Evolutionary conservation across 2,797 vertebrate species (phyloP).

Genomic region (Sandelia bainsii): DNA sequence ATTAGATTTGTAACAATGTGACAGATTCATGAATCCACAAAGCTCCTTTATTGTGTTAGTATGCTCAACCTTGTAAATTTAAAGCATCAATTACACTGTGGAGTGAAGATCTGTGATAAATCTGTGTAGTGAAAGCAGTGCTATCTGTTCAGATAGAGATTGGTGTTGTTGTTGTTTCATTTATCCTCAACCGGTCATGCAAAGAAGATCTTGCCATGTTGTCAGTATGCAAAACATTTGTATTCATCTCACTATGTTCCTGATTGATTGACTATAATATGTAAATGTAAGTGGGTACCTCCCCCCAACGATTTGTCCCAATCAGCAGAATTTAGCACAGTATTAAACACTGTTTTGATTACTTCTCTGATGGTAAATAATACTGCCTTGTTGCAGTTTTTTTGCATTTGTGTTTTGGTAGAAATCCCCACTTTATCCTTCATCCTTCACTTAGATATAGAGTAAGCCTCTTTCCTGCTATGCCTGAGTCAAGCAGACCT

Average conservation of each 20-base stretch:
- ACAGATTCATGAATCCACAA: slow-evolving; percentile 75
- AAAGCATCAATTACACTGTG: slow-evolving; percentile 77
- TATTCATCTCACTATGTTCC: slow-evolving; percentile 45
- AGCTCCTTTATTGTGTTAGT: slow-evolving; percentile 71
- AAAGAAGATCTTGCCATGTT: slow-evolving; percentile 51
- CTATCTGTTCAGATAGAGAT: slow-evolving; percentile 33
- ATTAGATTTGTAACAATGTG: slow-evolving; percentile 78
- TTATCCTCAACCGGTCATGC: slow-evolving; percentile 37
- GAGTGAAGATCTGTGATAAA: slow-evolving; percentile 66
- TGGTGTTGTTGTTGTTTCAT: slow-evolving; percentile 39
- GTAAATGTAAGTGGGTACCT: slow-evolving; percentile 32
- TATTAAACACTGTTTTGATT: slow-evolving; percentile 33
- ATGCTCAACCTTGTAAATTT: slow-evolving; percentile 77
- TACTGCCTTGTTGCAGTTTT: slow-evolving; percentile 39
- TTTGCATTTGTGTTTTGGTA: slow-evolving; percentile 28
- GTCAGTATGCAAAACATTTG: slow-evolving; percentile 51
- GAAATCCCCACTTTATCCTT: slow-evolving; percentile 31
- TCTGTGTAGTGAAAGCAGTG: slow-evolving; percentile 38
- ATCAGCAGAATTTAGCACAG: slow-evolving; percentile 47
- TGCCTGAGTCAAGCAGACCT: slow-evolving; percentile 43
- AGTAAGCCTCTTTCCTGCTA: slow-evolving; percentile 45
- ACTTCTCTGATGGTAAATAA: slow-evolving; percentile 67
- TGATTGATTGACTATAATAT: slow-evolving; percentile 71
- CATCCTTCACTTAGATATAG: slow-evolving; percentile 39
- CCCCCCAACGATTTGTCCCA: slow-evolving; percentile 22